phyloP scores from a whole-genome alignment of 2,888 invertebrate genomes.

The Drosophila longiperda region DNA sequence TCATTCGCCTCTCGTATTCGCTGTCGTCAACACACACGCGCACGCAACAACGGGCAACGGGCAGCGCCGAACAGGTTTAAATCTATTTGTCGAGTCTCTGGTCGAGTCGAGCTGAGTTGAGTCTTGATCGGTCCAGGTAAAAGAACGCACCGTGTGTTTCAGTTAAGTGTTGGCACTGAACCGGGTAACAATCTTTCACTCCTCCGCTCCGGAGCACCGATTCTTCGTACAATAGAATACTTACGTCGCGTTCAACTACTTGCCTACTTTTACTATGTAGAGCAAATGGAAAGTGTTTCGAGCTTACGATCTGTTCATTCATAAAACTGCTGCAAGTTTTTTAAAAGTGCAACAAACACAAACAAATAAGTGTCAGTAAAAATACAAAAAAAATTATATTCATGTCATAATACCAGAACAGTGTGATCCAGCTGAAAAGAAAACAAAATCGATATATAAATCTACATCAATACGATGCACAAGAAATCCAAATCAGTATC shows the following conservation, averaged over 20 bases:
- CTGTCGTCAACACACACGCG: conserved; percentile 78
- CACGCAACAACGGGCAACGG: conserved; percentile 46
- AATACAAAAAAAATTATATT: conserved; percentile 16
- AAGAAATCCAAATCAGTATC: conserved; percentile 54
- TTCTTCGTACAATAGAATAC: conserved; percentile 18
- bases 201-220: conserved; percentile 60
- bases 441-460: conserved; percentile 28
- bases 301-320: conserved; percentile 31
- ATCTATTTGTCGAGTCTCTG: conserved; percentile 43
- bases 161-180: conserved; percentile 85
- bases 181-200: conserved; percentile 84
- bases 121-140: conserved; percentile 61
- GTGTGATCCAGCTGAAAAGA: conserved; percentile 33
- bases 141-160: conserved; percentile 83
- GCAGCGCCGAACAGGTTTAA: conserved; percentile 58
- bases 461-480: conserved; percentile 43
- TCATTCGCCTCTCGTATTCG: conserved; percentile 79
- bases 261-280: conserved; percentile 38
- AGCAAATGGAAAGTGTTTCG: conserved; percentile 54
- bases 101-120: conserved; percentile 42
- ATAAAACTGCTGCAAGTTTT: conserved; percentile 45
- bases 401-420: conserved; percentile 6
- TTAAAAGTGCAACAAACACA: conserved; percentile 44
- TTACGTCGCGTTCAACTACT: conserved; percentile 28
- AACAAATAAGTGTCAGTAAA: conserved; percentile 25